These are phyloP conservation scores for Centropus bengalensis DNA, from an alignment of 2,113 vertebrate genomes.

Conservation along the genomic window DNA sequence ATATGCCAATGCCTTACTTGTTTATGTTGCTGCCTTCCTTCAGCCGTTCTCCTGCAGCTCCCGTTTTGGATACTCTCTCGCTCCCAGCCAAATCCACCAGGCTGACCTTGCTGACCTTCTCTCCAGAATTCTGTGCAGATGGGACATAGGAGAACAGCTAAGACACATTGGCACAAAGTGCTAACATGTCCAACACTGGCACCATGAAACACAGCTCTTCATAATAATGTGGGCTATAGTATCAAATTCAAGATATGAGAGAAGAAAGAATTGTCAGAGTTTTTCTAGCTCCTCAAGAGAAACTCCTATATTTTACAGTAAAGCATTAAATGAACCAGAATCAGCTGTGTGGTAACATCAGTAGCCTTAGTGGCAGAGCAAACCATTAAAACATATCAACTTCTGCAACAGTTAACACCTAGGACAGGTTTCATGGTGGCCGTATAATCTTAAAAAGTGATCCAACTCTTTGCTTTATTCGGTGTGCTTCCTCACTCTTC, in stretches of 20 bases:
- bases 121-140: slow-evolving; percentile 88
- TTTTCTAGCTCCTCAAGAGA: neutral
- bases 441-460: neutral
- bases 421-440: neutral
- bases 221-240: neutral
- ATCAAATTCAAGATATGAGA: neutral
- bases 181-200: accelerated
- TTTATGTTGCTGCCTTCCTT: slow-evolving; percentile 99
- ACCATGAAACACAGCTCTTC: neutral
- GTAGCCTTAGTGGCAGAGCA: neutral
- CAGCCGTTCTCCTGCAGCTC: slow-evolving; percentile 95
- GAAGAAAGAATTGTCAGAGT: neutral
- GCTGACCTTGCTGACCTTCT: slow-evolving; percentile 98
- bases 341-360: neutral
- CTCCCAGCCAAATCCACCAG: slow-evolving; percentile 97
- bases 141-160: neutral
- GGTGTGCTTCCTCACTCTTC: neutral
- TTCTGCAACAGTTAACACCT: neutral
- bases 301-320: neutral
- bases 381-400: neutral
- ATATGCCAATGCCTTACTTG: slow-evolving; percentile 78
- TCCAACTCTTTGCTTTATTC: neutral
- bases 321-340: neutral
- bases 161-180: neutral
- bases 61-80: slow-evolving; percentile 94